Evolutionary conservation across 2,113 vertebrate genomes (phyloP).

Genomic region (Gallinago undulata): DNA sequence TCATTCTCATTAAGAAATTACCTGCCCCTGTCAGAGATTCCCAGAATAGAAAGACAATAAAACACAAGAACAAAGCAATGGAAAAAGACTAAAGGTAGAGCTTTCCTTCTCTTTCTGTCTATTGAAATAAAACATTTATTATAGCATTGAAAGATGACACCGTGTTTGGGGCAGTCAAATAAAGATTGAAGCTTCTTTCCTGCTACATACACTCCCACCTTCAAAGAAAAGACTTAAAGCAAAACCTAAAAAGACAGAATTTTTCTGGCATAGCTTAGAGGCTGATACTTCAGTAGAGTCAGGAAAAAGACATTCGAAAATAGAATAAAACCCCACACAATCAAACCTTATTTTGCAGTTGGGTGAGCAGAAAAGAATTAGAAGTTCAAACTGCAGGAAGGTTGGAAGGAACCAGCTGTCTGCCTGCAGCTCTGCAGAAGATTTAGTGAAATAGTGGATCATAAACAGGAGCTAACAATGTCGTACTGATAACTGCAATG

Average conservation of each 20-base stretch:
- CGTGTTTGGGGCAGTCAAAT: not conserved
- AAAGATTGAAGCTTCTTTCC: not conserved
- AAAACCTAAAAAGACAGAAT: not conserved
- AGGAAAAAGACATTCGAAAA: not conserved
- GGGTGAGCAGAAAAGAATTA: not conserved
- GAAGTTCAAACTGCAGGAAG: not conserved
- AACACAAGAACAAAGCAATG: not conserved
- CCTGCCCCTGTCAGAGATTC: not conserved
- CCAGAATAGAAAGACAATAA: not conserved
- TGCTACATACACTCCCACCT: not conserved
- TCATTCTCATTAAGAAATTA: not conserved
- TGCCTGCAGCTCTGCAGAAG: not conserved
- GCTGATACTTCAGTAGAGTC: not conserved
- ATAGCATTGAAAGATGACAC: not conserved
- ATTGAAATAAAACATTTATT: not conserved
- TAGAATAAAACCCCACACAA: fast-evolving
- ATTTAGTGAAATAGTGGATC: not conserved
- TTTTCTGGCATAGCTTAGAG: not conserved
- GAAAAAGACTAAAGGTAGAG: not conserved
- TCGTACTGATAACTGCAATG: fast-evolving
- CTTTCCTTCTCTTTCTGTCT: not conserved
- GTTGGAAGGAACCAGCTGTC: not conserved
- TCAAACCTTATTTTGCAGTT: not conserved
- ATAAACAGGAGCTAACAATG: not conserved
- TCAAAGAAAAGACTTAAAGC: not conserved